Base-by-base conservation (phyloP, 2,797 vertebrate species). In the Staurois parvus region DNA sequence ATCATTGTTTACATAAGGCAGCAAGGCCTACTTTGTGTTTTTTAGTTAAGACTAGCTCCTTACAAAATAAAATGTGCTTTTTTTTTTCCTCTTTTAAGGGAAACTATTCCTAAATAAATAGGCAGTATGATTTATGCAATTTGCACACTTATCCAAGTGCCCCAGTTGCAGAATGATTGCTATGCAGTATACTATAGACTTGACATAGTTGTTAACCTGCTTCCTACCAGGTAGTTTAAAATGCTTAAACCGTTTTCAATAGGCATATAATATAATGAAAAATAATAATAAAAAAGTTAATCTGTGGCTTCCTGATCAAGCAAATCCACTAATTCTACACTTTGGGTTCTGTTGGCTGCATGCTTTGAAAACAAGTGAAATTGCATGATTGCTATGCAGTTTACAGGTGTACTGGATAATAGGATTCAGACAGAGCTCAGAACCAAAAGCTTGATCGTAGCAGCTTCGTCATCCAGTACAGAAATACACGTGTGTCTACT, bases 1-100 rank as follows among this genome's bases (percentile, higher is more conserved):
- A 42, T 17, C 45, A 52, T 81, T 78, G 79, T 83, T 83, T 86
- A 78, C 85, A 82, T 80, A 37, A 21, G 56, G 82, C 79, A 72
- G 45, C 70, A 75, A 17, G 1, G 0, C 42, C 26, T 17, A 26
- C 4, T 66, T 26, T 45, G 13, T 29, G 13, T 28, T 40, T 45
- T 66, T 45, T 73, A 7, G 34, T 37, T 42, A 13, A 73, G 12
- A 21, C 30, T 40, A 24, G 32, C 26, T 70, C 37, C 37, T 73
- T 28, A 42, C 26, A 73, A 40, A 42, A 48, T 42, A 56, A 59
- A 24, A 24, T 59, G 52, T 59, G 52, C 48, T 21, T 17, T 59
- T 52, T 21, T 17, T 59, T 52, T 59, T 56, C 21, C 19, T 59
- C 24, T 15, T 52, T 19, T 52, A 52, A 19, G 15, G 17, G 48